Conservation (phyloP, 2,113 vertebrate species). For the Climacteris rufus region DNA sequence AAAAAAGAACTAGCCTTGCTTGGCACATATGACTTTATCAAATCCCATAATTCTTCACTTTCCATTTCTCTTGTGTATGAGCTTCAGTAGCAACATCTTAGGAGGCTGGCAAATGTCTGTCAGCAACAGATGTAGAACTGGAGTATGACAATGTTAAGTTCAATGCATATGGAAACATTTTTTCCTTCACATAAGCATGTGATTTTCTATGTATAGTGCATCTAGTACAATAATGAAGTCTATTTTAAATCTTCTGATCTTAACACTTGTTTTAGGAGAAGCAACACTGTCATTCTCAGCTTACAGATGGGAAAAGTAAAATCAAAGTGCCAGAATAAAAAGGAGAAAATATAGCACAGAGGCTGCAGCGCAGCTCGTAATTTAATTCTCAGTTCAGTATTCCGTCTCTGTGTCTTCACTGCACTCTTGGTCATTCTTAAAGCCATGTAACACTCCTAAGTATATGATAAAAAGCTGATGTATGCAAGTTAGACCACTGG, state of each 20-base stretch:
- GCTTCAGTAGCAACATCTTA: not conserved
- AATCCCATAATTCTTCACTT: not conserved
- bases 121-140: not conserved
- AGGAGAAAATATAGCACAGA: not conserved
- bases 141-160: not conserved
- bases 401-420: not conserved
- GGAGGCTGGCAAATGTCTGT: not conserved
- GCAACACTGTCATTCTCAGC: not conserved
- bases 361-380: not conserved
- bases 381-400: not conserved
- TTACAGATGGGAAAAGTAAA: not conserved
- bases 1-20: not conserved
- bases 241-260: not conserved
- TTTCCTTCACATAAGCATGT: not conserved
- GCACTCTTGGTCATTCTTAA: not conserved
- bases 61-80: not conserved
- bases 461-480: not conserved
- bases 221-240: not conserved
- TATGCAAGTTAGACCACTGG: not conserved
- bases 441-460: not conserved
- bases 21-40: not conserved
- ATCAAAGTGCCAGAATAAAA: not conserved
- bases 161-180: not conserved
- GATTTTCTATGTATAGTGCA: not conserved
- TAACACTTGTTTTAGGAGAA: not conserved